These are phyloP conservation scores for Cebidichthys violaceus DNA, from an alignment of 2,113 vertebrate species.

Conservation along the genomic window DNA sequence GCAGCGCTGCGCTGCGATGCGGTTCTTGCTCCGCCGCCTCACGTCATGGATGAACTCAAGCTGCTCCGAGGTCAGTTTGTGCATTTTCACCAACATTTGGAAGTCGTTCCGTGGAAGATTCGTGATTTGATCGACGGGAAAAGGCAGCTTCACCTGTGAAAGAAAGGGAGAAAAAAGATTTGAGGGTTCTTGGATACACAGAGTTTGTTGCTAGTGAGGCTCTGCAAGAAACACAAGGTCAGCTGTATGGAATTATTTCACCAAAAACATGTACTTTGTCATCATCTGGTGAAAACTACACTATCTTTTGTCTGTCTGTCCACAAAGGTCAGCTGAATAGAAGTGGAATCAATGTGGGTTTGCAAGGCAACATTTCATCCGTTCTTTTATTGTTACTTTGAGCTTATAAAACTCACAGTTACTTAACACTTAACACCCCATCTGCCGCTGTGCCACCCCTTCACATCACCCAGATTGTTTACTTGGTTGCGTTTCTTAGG, in stretches of 20 bases:
- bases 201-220: not conserved
- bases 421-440: not conserved
- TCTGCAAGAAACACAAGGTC: not conserved
- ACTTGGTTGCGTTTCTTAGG: not conserved
- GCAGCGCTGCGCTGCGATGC: constrained; percentile 98
- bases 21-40: constrained; percentile 96
- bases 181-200: no score
- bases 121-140: constrained; percentile 99
- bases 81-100: constrained; percentile 99
- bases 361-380: not conserved
- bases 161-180: constrained; percentile 46
- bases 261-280: not conserved
- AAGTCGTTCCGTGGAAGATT: constrained; percentile 99
- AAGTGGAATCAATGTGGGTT: not conserved
- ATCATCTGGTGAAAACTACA: not conserved
- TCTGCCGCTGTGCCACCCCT: not conserved
- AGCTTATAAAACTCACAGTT: not conserved
- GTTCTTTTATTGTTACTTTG: not conserved
- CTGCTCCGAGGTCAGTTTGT: constrained; percentile 98
- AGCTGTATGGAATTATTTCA: not conserved
- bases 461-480: not conserved
- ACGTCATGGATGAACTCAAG: constrained; percentile 98
- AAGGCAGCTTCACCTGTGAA: constrained; percentile 96
- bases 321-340: not conserved
- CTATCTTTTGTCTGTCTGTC: no score